Evolutionary conservation across 2,888 invertebrate species (phyloP), one percentile per base, ranked within the genome.

Genomic region (Litoditis marina): DNA sequence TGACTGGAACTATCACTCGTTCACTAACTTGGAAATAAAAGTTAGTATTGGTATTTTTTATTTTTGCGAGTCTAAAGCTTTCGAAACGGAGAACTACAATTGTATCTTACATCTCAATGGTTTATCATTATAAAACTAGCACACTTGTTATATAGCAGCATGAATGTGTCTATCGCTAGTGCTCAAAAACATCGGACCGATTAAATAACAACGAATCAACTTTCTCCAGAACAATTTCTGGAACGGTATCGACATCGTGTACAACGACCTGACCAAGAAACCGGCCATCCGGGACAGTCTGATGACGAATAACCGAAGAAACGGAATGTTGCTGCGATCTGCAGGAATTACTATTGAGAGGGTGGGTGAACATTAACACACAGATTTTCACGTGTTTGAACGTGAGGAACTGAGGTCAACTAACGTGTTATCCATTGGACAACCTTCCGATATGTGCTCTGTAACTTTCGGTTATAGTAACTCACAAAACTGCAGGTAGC

Each of bases 201-300:
- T n/a, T n/a, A n/a, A n/a, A n/a, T n/a, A n/a, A n/a, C n/a, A n/a
- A n/a, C n/a, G n/a, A n/a, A n/a, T 30, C 16, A 34, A 30, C 27
- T 31, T 16, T 16, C 42, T 54, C 96, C 22, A 86, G 0, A 89
- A 93, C 80, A 95, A 94, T 83, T 89, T 91, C 57, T 91, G 92
- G 77, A 93, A 94, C 82, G 98, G 96, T 0, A 86, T 98, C 31
- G 94, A 94, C 32, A 88, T 98, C 44, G 86, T 94, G 65, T 95
- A 94, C 84, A 92, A 94, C 0, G 94, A 98, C 84, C 89, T 95
- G 63, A 93, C 90, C 83, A 91, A 91, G 67, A 85, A 84, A 60
- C 83, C 80, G n/a, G 83, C 83, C 0, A 70, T 83, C 22, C 47
- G 73, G 19, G 62, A 78, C 39, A 68, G 70, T 25, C 16, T 56